These are phyloP conservation scores for Toxonevra muliebris DNA, from an alignment of 2,888 invertebrate genomes.

Conservation along the genomic window DNA sequence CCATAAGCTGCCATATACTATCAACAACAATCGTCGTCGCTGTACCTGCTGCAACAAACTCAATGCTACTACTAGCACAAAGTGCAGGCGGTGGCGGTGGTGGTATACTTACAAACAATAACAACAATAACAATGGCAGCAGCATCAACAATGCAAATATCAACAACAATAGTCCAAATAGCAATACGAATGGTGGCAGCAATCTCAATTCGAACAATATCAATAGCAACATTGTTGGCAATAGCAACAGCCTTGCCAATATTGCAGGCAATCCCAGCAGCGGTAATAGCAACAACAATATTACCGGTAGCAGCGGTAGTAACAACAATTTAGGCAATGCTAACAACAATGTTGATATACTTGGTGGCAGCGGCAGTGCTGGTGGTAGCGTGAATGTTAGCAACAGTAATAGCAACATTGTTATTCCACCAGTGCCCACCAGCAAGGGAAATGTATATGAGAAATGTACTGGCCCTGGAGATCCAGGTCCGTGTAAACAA, in stretches of 20 bases:
- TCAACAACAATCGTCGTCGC: slow-evolving; percentile 21
- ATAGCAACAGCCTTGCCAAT: slow-evolving; percentile 35
- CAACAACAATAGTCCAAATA: slow-evolving; percentile 37
- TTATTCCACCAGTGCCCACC: slow-evolving; percentile 39
- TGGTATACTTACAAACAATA: slow-evolving; percentile 34
- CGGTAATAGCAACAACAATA: slow-evolving; percentile 33
- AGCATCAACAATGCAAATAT: slow-evolving; percentile 34
- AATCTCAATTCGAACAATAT: slow-evolving; percentile 26
- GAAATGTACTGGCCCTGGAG: slow-evolving; percentile 64
- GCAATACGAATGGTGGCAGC: slow-evolving; percentile 31
- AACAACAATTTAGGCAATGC: slow-evolving; percentile 36
- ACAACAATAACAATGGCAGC: slow-evolving; percentile 33
- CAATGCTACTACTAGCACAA: slow-evolving; percentile 38
- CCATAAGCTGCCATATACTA: slow-evolving; percentile 35
- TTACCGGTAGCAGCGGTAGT: slow-evolving; percentile 37
- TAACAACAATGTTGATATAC: slow-evolving; percentile 29
- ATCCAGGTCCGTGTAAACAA: slow-evolving; percentile 71
- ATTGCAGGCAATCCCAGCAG: slow-evolving; percentile 33
- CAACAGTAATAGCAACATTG: slow-evolving; percentile 46
- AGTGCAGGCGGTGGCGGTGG: slow-evolving; percentile 20
- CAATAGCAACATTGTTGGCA: slow-evolving; percentile 25
- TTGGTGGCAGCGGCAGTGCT: slow-evolving; percentile 31
- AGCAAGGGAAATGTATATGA: slow-evolving; percentile 61
- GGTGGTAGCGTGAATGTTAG: slow-evolving; percentile 28
- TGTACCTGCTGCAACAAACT: slow-evolving; percentile 43